Evolutionary conservation across 2,113 vertebrate species (phyloP).

Genomic region (Eleginops maclovinus): DNA sequence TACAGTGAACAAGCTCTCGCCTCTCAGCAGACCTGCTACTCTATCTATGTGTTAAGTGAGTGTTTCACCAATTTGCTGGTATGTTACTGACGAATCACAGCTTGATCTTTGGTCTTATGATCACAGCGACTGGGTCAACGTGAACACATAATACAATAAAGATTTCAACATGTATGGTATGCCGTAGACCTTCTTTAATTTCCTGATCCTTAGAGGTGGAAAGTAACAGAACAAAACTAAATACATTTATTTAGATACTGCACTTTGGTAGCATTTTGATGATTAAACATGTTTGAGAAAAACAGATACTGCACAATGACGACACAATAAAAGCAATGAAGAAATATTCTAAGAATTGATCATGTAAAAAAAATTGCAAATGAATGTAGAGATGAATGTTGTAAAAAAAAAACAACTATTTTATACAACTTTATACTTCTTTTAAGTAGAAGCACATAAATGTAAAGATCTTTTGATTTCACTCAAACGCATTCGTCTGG

Average conservation of each 20-base stretch:
- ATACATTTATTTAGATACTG: background rate
- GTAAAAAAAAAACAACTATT: background rate
- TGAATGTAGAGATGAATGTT: too few relatives aligned
- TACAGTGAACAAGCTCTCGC: slow-evolving; percentile 73
- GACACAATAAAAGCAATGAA: background rate
- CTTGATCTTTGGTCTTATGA: slow-evolving; percentile 49
- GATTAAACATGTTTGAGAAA: background rate
- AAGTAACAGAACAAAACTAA: background rate
- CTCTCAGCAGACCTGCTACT: slow-evolving; percentile 63
- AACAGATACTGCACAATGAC: background rate
- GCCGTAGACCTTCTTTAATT: background rate
- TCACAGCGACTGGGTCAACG: background rate
- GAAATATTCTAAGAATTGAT: too few relatives aligned
- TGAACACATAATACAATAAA: slow-evolving; percentile 18
- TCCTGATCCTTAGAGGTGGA: background rate
- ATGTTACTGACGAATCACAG: slow-evolving; percentile 10
- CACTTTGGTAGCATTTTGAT: background rate
- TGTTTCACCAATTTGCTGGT: slow-evolving; percentile 28
- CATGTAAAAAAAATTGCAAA: too few relatives aligned
- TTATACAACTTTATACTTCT: background rate
- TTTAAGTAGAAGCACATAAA: background rate
- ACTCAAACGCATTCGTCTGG: background rate
- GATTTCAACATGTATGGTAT: background rate
- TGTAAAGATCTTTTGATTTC: background rate
- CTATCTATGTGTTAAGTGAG: slow-evolving; percentile 37